phyloP scores from a whole-genome alignment of 2,113 vertebrate genomes.

The Semnornis frantzii region DNA sequence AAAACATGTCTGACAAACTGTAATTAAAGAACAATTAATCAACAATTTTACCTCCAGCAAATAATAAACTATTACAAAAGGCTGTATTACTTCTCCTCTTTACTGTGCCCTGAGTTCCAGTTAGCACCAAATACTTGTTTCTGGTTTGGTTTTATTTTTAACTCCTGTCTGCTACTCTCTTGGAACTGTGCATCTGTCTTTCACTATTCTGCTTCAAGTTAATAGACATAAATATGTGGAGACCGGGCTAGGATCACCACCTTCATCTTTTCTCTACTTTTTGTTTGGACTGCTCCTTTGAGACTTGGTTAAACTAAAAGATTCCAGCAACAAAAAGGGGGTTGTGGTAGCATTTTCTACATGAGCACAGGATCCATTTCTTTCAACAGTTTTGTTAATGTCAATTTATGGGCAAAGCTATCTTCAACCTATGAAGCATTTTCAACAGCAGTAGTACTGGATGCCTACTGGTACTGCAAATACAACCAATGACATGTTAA shows the following conservation, averaged over 20 bases:
- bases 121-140: background rate
- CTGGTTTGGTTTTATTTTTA: background rate
- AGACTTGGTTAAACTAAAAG: background rate
- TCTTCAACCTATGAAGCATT: accelerated
- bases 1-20: background rate
- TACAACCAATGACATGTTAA: background rate
- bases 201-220: background rate
- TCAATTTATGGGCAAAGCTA: background rate
- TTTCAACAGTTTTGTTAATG: background rate
- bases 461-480: background rate
- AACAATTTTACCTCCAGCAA: background rate
- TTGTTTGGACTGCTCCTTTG: background rate
- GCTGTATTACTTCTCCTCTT: background rate
- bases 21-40: background rate
- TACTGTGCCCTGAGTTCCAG: background rate
- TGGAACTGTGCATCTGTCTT: background rate
- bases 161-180: background rate
- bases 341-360: background rate
- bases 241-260: background rate
- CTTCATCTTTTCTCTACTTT: background rate
- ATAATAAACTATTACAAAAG: background rate
- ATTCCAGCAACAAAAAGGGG: background rate
- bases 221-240: background rate
- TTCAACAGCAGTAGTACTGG: too few species aligned
- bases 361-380: background rate